Evolutionary conservation across 1,140 invertebrate genomes (phyloP).

Genomic region (Nebria ingens): DNA sequence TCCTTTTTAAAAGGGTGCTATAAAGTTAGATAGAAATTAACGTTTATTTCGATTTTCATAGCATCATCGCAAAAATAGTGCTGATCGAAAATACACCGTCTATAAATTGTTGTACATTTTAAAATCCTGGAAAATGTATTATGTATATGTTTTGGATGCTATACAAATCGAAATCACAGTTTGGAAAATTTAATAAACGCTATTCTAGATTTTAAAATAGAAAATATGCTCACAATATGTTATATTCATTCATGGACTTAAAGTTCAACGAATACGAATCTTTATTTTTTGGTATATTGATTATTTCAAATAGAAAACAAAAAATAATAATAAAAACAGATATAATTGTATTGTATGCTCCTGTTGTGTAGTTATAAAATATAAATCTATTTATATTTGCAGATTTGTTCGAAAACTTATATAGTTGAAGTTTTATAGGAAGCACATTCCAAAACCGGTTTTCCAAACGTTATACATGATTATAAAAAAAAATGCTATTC

Average conservation of each 20-base stretch:
- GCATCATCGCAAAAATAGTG: neutral
- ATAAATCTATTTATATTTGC: no score
- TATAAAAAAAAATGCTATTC: no score
- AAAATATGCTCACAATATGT: neutral
- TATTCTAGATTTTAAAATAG: neutral
- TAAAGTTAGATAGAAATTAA: neutral
- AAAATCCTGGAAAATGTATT: neutral
- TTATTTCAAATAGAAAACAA: neutral
- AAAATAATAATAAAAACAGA: neutral
- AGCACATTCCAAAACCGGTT: no score
- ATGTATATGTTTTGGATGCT: neutral
- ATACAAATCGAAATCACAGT: neutral
- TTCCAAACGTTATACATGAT: no score
- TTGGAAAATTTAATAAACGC: constrained; percentile 1
- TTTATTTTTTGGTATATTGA: constrained; percentile 3
- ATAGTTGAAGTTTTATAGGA: neutral
- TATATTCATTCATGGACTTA: constrained; percentile 5
- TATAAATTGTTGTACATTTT: neutral
- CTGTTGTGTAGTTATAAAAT: constrained; percentile 2
- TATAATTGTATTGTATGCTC: constrained; percentile 5
- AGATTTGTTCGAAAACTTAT: no score
- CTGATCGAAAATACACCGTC: neutral
- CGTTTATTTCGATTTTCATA: neutral
- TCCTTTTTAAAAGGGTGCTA: constrained; percentile 3
- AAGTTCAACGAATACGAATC: constrained; percentile 7